Conservation (phyloP, 2,888 invertebrate species). For the Monochamus alternatus region DNA sequence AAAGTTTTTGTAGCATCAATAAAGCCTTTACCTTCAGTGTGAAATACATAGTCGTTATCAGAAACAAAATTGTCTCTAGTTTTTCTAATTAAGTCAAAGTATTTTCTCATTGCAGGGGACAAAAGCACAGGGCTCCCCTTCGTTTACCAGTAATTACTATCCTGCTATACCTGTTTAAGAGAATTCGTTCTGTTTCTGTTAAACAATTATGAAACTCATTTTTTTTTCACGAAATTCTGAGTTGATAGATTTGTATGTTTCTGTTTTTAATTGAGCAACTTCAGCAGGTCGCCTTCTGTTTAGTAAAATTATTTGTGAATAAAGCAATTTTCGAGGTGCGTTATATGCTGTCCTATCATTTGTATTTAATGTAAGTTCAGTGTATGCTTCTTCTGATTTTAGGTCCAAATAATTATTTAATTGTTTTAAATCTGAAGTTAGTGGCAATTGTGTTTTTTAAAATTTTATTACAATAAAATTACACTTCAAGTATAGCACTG, state of each 20-base stretch:
- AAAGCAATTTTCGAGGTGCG: constrained; percentile 49
- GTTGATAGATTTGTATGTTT: constrained; percentile 43
- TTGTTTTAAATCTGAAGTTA: no score
- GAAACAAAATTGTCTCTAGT: not conserved
- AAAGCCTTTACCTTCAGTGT: not conserved
- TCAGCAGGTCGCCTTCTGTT: constrained; percentile 51
- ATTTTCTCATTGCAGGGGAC: not conserved
- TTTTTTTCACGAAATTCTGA: not conserved
- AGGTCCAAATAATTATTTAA: no score
- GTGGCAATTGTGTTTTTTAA: no score
- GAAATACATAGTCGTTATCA: not conserved
- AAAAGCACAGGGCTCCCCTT: not conserved
- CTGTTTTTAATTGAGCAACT: constrained; percentile 45
- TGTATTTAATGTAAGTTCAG: no score
- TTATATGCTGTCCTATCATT: constrained; percentile 34
- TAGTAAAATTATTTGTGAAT: constrained; percentile 49
- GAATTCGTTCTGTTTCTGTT: not conserved
- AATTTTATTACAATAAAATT: no score
- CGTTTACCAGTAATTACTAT: not conserved
- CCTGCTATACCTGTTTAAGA: not conserved
- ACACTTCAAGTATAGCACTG: no score
- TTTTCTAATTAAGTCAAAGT: not conserved
- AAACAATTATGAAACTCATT: not conserved
- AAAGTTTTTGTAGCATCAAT: not conserved
- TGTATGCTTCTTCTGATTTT: no score